These are phyloP conservation scores for Trichogramma dendrolimi DNA, from an alignment of 2,888 invertebrate genomes.

Conservation along the genomic window DNA sequence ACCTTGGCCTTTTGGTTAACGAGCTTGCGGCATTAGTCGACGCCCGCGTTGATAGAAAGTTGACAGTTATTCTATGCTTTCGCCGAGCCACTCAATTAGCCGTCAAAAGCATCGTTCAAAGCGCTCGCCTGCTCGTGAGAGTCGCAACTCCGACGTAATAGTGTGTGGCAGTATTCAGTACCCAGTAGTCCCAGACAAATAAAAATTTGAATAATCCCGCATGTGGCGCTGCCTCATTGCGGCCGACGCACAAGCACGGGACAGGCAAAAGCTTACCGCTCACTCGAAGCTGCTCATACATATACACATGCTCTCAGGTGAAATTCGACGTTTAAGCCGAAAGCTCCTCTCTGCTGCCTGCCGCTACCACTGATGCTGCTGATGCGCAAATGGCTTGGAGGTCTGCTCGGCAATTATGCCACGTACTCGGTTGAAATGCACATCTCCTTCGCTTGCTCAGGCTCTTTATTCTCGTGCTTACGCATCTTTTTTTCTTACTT, in stretches of 20 bases:
- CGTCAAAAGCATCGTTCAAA: background rate
- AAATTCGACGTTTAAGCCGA: constrained; percentile 38
- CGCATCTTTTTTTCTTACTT: too few species aligned
- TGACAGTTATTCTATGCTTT: background rate
- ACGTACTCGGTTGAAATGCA: background rate
- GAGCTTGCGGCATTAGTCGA: too few species aligned
- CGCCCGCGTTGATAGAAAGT: too few species aligned
- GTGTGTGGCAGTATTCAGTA: background rate
- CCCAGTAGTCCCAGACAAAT: constrained; percentile 30
- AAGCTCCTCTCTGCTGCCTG: constrained; percentile 14
- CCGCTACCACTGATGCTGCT: constrained; percentile 1
- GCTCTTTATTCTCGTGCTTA: too few species aligned
- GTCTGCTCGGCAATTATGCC: constrained; percentile 16
- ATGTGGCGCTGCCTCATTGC: constrained; percentile 2
- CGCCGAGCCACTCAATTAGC: constrained; percentile 12
- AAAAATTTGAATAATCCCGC: constrained; percentile 41
- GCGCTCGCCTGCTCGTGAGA: too few species aligned
- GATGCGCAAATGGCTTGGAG: constrained; percentile 16
- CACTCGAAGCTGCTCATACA: background rate
- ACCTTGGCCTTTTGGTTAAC: too few species aligned
- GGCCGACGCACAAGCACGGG: background rate
- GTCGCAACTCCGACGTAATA: too few species aligned
- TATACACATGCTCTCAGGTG: constrained; percentile 27
- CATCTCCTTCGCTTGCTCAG: too few species aligned
- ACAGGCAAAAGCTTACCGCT: constrained; percentile 25